Evolutionary conservation across 2,797 vertebrate species (phyloP).

Genomic region (Chaenodraco wilsoni): DNA sequence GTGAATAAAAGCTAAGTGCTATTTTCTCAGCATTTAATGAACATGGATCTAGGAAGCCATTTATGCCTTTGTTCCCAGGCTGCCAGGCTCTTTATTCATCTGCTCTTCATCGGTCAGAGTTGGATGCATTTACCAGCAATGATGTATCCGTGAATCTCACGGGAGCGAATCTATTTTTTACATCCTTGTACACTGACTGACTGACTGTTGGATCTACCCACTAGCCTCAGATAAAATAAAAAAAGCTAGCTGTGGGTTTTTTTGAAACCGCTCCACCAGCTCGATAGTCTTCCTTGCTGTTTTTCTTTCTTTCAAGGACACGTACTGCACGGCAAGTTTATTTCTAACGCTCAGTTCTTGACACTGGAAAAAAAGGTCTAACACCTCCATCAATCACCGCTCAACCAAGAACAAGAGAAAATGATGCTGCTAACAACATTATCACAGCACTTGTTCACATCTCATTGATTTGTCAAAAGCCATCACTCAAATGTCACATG

Average conservation of each 20-base stretch:
- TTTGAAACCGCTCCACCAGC: constrained; percentile 23
- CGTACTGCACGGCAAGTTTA: constrained; percentile 34
- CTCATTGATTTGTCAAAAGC: constrained; percentile 78
- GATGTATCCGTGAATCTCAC: constrained; percentile 19
- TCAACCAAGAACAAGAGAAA: constrained; percentile 77
- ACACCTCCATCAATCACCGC: constrained; percentile 73
- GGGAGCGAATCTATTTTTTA: constrained; percentile 24
- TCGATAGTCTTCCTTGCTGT: constrained; percentile 9
- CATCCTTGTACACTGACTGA: neutral
- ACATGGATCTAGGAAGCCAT: constrained; percentile 39
- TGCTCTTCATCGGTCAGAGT: constrained; percentile 30
- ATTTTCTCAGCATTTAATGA: constrained; percentile 56
- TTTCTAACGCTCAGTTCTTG: constrained; percentile 48
- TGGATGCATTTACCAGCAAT: constrained; percentile 33
- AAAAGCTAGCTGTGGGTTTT: neutral
- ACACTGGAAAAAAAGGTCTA: constrained; percentile 70
- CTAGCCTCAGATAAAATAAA: neutral
- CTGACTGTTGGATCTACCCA: neutral
- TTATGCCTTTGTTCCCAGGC: constrained; percentile 34
- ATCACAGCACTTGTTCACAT: constrained; percentile 80
- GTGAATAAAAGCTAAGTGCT: constrained; percentile 52
- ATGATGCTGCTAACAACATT: constrained; percentile 76
- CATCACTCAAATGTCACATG: constrained; percentile 68
- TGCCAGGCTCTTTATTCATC: constrained; percentile 28
- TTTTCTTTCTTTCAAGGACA: constrained; percentile 55